Base-by-base conservation (phyloP, 2,797 vertebrate genomes). In the Gephyroberyx darwinii region DNA sequence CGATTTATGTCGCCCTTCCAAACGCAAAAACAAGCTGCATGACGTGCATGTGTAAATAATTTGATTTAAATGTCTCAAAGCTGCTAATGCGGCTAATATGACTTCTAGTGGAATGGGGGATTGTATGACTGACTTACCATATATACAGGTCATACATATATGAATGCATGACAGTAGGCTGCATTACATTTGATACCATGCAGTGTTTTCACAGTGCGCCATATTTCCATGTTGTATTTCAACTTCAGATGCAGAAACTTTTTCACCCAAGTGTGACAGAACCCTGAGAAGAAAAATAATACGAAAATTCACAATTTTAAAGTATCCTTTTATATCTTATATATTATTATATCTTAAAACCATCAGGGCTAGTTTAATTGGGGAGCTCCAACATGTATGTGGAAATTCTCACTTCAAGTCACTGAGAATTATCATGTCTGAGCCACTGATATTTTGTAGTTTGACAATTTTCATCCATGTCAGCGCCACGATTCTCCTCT, bases 1-100 rank as follows among this genome's bases (percentile, higher is more conserved):
- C 3, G 39, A 87, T 90, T 88, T 82, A 90, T 90, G 84, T 66
- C 66, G 50, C 64, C 69, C 69, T 66, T 50, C 47, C 47, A 63
- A 83, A 80, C 10, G 1, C 17, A 33, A 75, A 70, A 52, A 75
- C 72, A 77, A 75, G 75, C 71, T 53, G 8, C 52, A 5, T 45
- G 71, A 75, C 81, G 76, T 81, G 63, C 77, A 52, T 61, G 60
- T 59, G 52, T 37, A 72, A 70, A 51, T 72, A 43, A 37, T 65
- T 37, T 65, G 70, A 76, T 82, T 73, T 54, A 71, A 73, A 80
- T 83, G 72, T 84, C 83, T 82, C 74, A 37, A 22, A 67, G 69
- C 51, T 0, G 8, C 41, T 16, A 69, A 71, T 63, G 33, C 39
- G 63, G 5, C 39, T 47, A 16, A 22, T 30, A 69, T 45, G 54